phyloP scores from a whole-genome alignment of 2,113 vertebrate species.

The Hippolais icterina region DNA sequence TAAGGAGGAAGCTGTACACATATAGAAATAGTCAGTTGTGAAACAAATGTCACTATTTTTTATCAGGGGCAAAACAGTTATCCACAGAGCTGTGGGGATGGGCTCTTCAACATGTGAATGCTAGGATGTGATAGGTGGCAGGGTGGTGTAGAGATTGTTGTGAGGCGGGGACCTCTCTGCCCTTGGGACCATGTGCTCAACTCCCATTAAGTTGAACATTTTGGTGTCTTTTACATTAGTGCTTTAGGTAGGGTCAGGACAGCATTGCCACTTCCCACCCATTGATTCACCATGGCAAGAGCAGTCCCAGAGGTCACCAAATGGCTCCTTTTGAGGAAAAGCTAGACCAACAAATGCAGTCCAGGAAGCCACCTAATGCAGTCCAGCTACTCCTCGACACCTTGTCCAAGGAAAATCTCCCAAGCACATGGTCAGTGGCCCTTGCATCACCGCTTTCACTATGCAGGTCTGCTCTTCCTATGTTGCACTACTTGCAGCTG shows the following conservation, averaged over 20 bases:
- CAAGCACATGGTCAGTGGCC: background rate
- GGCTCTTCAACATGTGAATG: fast-evolving
- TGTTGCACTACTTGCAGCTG: background rate
- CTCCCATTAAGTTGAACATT: background rate
- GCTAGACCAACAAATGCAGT: background rate
- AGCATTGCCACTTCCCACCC: background rate
- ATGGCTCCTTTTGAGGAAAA: background rate
- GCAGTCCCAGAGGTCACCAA: background rate
- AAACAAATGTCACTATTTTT: background rate
- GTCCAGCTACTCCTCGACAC: background rate
- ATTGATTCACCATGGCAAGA: background rate
- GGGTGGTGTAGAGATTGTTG: background rate
- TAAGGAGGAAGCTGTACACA: background rate
- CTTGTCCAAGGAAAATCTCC: background rate
- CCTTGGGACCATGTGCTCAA: fast-evolving
- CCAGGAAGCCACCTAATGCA: background rate
- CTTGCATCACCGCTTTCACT: background rate
- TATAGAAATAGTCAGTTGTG: background rate
- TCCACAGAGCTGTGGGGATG: fast-evolving
- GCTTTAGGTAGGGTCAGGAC: background rate
- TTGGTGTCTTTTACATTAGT: background rate
- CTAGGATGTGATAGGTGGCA: background rate
- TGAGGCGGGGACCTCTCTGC: background rate
- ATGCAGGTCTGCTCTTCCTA: background rate
- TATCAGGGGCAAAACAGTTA: background rate